Conservation (phyloP, 1,140 invertebrate genomes). For the Adoxophyes honmai region DNA sequence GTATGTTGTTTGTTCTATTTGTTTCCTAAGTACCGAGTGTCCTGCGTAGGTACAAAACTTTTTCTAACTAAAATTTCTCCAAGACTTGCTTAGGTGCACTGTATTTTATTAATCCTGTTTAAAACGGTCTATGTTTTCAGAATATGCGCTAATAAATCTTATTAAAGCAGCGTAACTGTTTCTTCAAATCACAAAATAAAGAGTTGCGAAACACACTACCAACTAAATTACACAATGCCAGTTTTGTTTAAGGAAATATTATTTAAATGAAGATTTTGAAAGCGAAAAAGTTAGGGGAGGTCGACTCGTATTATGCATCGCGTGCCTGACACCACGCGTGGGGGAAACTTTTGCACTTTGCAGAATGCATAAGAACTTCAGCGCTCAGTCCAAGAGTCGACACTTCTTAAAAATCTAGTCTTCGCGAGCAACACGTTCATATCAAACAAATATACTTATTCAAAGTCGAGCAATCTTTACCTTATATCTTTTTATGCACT, state of each 20-base stretch:
- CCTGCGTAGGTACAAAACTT: no score
- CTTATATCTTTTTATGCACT: background rate
- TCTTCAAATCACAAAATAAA: background rate
- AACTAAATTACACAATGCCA: constrained; percentile 29
- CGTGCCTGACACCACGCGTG: constrained; percentile 42
- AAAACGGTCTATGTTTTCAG: no score
- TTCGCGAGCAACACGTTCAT: background rate
- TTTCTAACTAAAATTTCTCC: no score
- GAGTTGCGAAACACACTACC: constrained; percentile 22
- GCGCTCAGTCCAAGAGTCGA: constrained; percentile 28
- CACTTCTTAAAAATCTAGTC: constrained; percentile 15
- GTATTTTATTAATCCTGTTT: no score
- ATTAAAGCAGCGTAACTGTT: no score
- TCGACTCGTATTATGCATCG: constrained; percentile 45
- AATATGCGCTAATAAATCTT: no score
- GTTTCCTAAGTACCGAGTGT: no score
- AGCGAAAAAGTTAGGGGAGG: constrained; percentile 46
- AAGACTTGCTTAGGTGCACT: no score
- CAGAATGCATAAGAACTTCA: constrained; percentile 54
- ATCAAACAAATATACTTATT: background rate
- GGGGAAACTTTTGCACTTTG: constrained; percentile 63
- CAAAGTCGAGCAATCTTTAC: background rate
- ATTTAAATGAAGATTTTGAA: constrained; percentile 48
- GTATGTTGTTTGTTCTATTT: no score
- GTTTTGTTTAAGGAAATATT: constrained; percentile 41